Conservation (phyloP, 2,888 invertebrate species). For the Cyrtodaria siliqua region DNA sequence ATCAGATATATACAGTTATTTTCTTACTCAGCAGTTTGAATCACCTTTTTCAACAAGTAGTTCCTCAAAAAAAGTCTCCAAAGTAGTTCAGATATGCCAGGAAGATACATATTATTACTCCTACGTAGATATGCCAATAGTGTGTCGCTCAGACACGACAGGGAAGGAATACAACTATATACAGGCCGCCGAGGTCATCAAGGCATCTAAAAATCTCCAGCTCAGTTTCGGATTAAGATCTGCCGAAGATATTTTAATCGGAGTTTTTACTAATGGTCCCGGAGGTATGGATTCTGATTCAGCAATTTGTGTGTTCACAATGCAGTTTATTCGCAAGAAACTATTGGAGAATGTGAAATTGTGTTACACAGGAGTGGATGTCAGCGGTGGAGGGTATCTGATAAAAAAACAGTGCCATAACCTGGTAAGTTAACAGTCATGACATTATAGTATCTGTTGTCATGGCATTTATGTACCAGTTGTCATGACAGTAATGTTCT, state of each 20-base stretch:
- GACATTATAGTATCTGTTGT: too few species aligned
- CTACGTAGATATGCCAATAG: slow-evolving; percentile 98
- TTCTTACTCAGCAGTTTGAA: slow-evolving; percentile 92
- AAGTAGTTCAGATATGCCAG: slow-evolving; percentile 97
- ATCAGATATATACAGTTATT: slow-evolving; percentile 79
- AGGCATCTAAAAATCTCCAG: slow-evolving; percentile 96
- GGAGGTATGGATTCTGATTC: slow-evolving; percentile 66
- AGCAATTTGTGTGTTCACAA: slow-evolving; percentile 79
- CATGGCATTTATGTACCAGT: too few species aligned
- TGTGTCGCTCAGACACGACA: slow-evolving; percentile 89
- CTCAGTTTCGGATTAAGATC: slow-evolving; percentile 86
- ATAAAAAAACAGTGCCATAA: slow-evolving; percentile 52
- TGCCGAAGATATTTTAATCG: slow-evolving; percentile 72
- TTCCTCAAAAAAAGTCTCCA: slow-evolving; percentile 88
- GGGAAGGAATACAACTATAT: slow-evolving; percentile 92
- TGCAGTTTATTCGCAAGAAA: slow-evolving; percentile 74
- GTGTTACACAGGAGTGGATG: slow-evolving; percentile 74
- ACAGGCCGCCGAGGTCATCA: slow-evolving; percentile 97
- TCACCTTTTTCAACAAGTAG: slow-evolving; percentile 25
- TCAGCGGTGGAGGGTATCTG: slow-evolving; percentile 76
- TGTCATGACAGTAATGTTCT: too few species aligned
- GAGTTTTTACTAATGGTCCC: slow-evolving; percentile 93
- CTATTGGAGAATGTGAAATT: slow-evolving; percentile 75
- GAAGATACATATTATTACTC: slow-evolving; percentile 98
- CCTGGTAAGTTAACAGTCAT: slow-evolving; percentile 56